phyloP scores from a whole-genome alignment of 1,140 invertebrate species.

The Globodera rostochiensis region DNA sequence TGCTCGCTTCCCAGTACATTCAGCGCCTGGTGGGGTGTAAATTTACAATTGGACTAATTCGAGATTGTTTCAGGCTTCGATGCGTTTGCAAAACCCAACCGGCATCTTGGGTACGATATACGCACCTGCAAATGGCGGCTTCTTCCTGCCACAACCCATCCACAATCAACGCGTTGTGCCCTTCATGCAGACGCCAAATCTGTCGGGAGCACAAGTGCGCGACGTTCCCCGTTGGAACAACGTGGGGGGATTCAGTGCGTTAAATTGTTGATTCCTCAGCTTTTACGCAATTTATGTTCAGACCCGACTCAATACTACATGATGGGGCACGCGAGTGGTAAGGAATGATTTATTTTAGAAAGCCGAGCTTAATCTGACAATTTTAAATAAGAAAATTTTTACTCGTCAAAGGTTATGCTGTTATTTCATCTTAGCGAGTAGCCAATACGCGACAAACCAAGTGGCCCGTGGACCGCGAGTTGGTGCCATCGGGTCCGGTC shows the following conservation, averaged over 20 bases:
- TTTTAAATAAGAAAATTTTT: no score
- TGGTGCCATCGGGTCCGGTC: constrained; percentile 72
- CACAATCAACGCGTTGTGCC: constrained; percentile 81
- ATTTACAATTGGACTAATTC: no score
- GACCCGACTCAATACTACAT: constrained; percentile 42
- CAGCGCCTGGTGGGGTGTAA: constrained; percentile 75
- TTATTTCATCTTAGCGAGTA: no score
- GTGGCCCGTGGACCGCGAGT: constrained; percentile 38
- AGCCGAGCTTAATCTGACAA: no score
- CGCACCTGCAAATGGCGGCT: constrained; percentile 80
- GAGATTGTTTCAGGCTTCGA: constrained; percentile 72
- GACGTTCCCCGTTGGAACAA: constrained; percentile 81
- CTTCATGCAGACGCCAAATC: constrained; percentile 80
- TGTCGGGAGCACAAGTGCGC: constrained; percentile 74
- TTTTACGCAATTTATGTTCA: constrained; percentile 16
- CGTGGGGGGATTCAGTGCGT: constrained; percentile 36
- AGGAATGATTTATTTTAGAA: constrained; percentile 10
- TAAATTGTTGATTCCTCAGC: no score
- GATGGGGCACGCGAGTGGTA: constrained; percentile 19
- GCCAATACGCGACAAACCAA: constrained; percentile 17
- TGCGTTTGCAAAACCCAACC: constrained; percentile 79
- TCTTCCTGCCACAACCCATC: constrained; percentile 77
- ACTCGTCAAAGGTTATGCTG: no score
- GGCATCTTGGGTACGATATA: constrained; percentile 72
- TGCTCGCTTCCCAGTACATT: constrained; percentile 95